A percentile compares a stretch with the other conserved stretches of the same genome.
Conservation (phyloP, 2,888 invertebrate species). For the Hyppa rectilinea region DNA sequence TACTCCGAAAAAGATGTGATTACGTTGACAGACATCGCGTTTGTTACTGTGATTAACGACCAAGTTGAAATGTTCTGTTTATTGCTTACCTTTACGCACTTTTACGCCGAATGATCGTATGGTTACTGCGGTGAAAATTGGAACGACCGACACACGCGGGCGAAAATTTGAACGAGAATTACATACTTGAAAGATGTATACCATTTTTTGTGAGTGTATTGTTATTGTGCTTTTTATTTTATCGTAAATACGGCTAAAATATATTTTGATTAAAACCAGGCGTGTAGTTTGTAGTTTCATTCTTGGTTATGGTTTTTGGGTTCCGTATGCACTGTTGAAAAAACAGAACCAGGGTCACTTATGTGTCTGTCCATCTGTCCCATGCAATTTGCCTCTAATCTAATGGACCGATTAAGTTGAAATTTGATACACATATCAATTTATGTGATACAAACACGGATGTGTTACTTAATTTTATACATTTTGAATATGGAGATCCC, state of each 20-base stretch:
- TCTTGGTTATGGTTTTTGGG: slow-evolving; percentile 9
- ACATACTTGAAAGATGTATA: slow-evolving; percentile 39
- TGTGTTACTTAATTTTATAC: too few species aligned
- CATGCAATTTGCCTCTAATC: neutral
- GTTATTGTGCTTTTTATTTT: slow-evolving; percentile 39
- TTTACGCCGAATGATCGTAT: slow-evolving; percentile 38
- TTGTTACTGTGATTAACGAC: slow-evolving; percentile 62
- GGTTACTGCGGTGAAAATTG: slow-evolving; percentile 55
- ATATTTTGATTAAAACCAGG: slow-evolving; percentile 38
- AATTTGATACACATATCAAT: neutral
- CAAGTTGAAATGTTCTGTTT: slow-evolving; percentile 60
- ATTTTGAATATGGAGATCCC: too few species aligned
- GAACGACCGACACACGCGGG: slow-evolving; percentile 30
- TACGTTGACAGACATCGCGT: slow-evolving; percentile 62
- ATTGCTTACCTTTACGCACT: slow-evolving; percentile 60
- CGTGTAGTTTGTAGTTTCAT: slow-evolving; percentile 9
- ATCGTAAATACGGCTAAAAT: slow-evolving; percentile 24
- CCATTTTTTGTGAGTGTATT: slow-evolving; percentile 39
- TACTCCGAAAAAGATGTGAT: slow-evolving; percentile 61
- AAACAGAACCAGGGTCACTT: neutral
- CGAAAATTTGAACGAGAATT: slow-evolving; percentile 37
- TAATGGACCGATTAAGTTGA: neutral
- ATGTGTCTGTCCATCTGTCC: neutral
- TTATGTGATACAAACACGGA: neutral
- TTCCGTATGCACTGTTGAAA: neutral